These are phyloP conservation scores for Copsychus sechellarum DNA, from an alignment of 2,113 vertebrate species.

Conservation along the genomic window DNA sequence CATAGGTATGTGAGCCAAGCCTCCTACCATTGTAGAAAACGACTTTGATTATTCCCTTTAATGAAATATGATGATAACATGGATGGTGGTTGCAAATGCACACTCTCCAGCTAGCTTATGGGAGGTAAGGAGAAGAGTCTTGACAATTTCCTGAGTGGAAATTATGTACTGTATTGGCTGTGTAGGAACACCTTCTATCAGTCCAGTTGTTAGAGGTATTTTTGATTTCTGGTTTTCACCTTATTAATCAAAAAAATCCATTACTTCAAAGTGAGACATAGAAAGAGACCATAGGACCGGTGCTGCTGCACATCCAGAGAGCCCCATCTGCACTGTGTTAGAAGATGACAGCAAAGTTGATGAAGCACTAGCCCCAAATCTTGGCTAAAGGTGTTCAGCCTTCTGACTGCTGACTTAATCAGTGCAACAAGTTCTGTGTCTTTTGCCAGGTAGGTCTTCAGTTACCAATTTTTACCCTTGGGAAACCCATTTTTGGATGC, in stretches of 20 bases:
- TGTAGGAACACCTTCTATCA: neutral
- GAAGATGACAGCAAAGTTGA: neutral
- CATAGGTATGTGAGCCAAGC: neutral
- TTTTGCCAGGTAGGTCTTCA: neutral
- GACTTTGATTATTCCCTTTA: constrained; percentile 4
- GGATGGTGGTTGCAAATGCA: neutral
- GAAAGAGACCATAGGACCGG: neutral
- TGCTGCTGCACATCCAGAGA: neutral
- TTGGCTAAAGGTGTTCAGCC: neutral
- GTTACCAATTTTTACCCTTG: neutral
- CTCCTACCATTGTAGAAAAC: neutral
- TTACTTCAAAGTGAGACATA: neutral
- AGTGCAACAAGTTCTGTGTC: neutral
- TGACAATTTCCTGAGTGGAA: neutral
- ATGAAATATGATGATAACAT: neutral
- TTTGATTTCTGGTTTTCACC: neutral
- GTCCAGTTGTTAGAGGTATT: neutral
- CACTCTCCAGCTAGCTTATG: neutral
- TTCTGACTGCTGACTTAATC: neutral
- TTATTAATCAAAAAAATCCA: neutral
- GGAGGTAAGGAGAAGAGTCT: neutral
- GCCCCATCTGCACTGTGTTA: neutral
- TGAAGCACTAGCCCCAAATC: neutral
- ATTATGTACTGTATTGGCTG: neutral
- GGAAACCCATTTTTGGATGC: neutral